Conservation (phyloP, 2,797 vertebrate species). For the Furcifer pardalis region DNA sequence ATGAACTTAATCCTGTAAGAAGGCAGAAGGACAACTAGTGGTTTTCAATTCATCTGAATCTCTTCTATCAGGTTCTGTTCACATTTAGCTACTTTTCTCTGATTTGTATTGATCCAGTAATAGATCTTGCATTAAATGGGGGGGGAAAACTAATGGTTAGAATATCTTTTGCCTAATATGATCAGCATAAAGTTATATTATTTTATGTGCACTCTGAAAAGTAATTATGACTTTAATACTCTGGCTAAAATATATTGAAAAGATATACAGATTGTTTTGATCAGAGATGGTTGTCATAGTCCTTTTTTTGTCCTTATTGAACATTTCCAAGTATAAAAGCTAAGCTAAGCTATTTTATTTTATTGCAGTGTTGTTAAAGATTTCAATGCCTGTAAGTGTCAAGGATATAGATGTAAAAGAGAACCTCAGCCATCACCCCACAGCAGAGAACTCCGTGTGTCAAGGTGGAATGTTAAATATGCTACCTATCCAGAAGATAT, state of each 20-base stretch:
- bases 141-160: background rate
- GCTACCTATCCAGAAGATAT: conserved; percentile 90
- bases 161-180: background rate
- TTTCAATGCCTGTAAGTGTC: conserved; percentile 90
- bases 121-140: background rate
- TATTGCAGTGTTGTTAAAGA: conserved; percentile 90
- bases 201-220: conserved; percentile 1
- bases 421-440: conserved; percentile 83
- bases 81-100: background rate
- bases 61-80: background rate
- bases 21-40: background rate
- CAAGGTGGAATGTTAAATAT: conserved; percentile 84
- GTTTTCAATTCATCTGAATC: background rate
- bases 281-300: background rate
- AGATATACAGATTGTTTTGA: background rate
- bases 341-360: conserved; percentile 31
- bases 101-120: background rate
- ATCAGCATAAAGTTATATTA: background rate
- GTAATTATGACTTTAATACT: background rate
- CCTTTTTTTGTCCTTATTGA: background rate
- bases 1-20: background rate
- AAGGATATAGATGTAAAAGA: conserved; percentile 76
- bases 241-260: background rate
- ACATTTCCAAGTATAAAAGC: conserved; percentile 20
- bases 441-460: conserved; percentile 77